These are phyloP conservation scores for Pelmatolapia mariae DNA, from an alignment of 2,113 vertebrate genomes.

Conservation along the genomic window DNA sequence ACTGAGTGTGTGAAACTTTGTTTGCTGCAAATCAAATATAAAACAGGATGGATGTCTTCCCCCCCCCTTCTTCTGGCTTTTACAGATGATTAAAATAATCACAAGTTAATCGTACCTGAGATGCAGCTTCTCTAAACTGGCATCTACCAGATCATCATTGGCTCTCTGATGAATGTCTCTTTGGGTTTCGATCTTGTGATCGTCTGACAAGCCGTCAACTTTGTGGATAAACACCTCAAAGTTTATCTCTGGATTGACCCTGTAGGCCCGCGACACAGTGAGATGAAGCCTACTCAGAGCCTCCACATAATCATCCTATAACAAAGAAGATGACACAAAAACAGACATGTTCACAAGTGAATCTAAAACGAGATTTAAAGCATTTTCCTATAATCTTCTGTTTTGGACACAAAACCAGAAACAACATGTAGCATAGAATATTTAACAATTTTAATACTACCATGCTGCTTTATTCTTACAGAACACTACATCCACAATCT, in stretches of 20 bases:
- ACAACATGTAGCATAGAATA: neutral
- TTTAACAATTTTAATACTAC: neutral
- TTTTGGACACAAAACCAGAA: neutral
- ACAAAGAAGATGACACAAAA: neutral
- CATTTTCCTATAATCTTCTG: neutral
- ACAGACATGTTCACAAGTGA: neutral
- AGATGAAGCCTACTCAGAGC: conserved; percentile 93
- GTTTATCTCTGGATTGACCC: conserved; percentile 98
- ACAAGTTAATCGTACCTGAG: conserved; percentile 76
- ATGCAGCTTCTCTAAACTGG: conserved; percentile 96
- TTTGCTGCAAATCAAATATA: neutral
- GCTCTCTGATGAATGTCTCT: conserved; percentile 98
- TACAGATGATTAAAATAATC: neutral
- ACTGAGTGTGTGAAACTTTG: neutral
- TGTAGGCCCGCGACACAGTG: conserved; percentile 96
- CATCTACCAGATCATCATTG: conserved; percentile 96
- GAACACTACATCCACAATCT: neutral
- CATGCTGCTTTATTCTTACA: neutral
- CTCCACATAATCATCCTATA: conserved; percentile 98
- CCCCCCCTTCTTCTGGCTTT: neutral
- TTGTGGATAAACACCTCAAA: conserved; percentile 99
- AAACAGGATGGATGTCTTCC: neutral
- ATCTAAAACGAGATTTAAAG: neutral
- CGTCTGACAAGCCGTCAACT: conserved; percentile 97
- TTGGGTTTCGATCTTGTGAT: conserved; percentile 99